Evolutionary conservation across 2,113 vertebrate species (phyloP).

Genomic region (Ursus arctos): DNA sequence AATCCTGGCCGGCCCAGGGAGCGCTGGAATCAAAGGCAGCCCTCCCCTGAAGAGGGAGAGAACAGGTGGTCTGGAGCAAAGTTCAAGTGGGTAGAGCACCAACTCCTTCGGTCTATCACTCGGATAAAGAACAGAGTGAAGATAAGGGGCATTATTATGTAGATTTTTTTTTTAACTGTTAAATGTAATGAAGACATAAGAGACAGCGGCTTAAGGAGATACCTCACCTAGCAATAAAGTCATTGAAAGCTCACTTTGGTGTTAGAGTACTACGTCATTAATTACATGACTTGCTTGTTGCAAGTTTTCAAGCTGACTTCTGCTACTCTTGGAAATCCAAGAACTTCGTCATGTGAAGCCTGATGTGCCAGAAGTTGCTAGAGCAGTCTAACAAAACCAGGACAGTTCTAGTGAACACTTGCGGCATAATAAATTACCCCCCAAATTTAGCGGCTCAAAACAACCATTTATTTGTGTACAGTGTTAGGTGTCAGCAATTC

Average conservation of each 20-base stretch:
- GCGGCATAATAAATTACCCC: not conserved
- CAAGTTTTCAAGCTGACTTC: conserved; percentile 2
- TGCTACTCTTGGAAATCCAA: not conserved
- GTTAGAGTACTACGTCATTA: conserved; percentile 27
- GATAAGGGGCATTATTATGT: conserved; percentile 9
- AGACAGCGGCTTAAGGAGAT: conserved; percentile 55
- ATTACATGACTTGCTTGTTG: conserved; percentile 50
- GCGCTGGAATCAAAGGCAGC: conserved; percentile 26
- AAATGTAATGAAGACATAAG: conserved; percentile 31
- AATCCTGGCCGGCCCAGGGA: not conserved
- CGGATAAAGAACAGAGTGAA: not conserved
- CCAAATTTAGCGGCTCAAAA: not conserved
- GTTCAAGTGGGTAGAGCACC: not conserved
- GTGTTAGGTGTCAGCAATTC: not conserved
- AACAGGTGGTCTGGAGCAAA: not conserved
- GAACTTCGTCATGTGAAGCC: not conserved
- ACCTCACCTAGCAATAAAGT: conserved; percentile 57
- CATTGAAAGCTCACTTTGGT: conserved; percentile 46
- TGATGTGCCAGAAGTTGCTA: not conserved
- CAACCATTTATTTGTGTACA: not conserved
- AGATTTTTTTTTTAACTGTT: not conserved
- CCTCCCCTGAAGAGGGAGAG: not conserved
- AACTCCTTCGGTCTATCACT: not conserved
- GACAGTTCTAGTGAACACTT: not conserved
- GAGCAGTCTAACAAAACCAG: conserved; percentile 2